A percentile compares a stretch with the other conserved stretches of the same genome.
Evolutionary conservation across 1,140 invertebrate species (phyloP).

Genomic region (Coptotermes formosanus): DNA sequence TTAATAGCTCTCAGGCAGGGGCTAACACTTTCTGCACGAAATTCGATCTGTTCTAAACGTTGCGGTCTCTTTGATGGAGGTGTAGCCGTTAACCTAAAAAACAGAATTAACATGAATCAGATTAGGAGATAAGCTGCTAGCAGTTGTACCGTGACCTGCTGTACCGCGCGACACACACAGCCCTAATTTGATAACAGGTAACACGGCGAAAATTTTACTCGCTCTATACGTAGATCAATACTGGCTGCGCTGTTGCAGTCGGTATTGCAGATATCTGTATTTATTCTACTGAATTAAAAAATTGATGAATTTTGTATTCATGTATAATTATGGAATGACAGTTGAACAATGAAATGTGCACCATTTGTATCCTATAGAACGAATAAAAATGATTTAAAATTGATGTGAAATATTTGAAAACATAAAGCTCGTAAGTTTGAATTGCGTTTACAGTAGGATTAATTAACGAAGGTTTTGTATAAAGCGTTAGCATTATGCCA

Average conservation of each 20-base stretch:
- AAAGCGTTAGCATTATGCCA: too few relatives aligned
- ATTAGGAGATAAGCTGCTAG: neutral
- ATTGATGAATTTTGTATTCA: too few relatives aligned
- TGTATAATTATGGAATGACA: too few relatives aligned
- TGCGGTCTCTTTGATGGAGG: neutral
- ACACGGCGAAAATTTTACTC: neutral
- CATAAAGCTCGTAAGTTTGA: too few relatives aligned
- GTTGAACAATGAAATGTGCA: too few relatives aligned
- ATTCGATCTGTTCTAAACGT: neutral
- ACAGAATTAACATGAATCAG: neutral
- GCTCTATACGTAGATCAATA: neutral
- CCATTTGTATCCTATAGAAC: too few relatives aligned
- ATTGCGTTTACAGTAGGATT: too few relatives aligned
- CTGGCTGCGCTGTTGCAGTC: neutral
- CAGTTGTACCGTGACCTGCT: neutral
- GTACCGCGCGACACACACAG: neutral
- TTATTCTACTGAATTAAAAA: neutral
- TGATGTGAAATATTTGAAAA: too few relatives aligned
- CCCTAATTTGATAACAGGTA: neutral
- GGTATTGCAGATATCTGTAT: neutral
- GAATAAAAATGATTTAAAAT: too few relatives aligned
- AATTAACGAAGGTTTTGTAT: too few relatives aligned
- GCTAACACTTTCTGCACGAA: neutral
- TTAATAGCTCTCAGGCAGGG: neutral
- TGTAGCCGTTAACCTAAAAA: neutral